Evolutionary conservation across 2,888 invertebrate species (phyloP), one percentile per base, ranked within the genome.

Genomic region (Melikaiella ostensackeni): DNA sequence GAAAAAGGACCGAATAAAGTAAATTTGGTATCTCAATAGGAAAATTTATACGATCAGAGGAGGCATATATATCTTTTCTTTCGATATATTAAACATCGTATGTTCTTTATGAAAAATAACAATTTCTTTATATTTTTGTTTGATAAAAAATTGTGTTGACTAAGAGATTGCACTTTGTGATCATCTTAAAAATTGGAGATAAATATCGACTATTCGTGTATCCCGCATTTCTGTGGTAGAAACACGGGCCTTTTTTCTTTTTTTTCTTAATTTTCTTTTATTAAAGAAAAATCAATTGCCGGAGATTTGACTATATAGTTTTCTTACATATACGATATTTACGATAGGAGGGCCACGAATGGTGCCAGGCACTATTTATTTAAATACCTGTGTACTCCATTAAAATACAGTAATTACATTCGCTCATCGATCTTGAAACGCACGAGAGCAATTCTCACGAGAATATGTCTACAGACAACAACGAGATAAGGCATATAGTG

Each of bases 131-230:
- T 89, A 89, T 82, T 87, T 86, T 86, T 82, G 85, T 86, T 86
- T 85, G 84, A 88, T 91, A 91, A 90, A 91, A 90, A 70, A 90
- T 86, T 89, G 88, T 87, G 87, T 88, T 89, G 89, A 88, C 89
- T 91, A 90, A 89, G 89, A 90, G 91, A 91, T 91, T 91, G 91
- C 91, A 91, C 91, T 91, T 91, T 88, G 91, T 91, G 91, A 90
- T 90, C 88, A 88, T 90, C 86, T 88, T 89, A 90, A 88, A 89
- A 89, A 89, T 88, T 88, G 85, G 88, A 84, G 87, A 88, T 87
- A 86, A 86, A 83, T 86, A 86, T 86, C 81, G 78, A 80, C 78
- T 73, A 76, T 55, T 55, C 70, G 27, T 76, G 57, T 76, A 21
- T 66, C 46, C 46, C 50, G 46, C 46, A 46, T 16, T 16, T 66